These are phyloP conservation scores for Chinchilla lanigera DNA, from an alignment of 2,113 vertebrate species.

Conservation along the genomic window DNA sequence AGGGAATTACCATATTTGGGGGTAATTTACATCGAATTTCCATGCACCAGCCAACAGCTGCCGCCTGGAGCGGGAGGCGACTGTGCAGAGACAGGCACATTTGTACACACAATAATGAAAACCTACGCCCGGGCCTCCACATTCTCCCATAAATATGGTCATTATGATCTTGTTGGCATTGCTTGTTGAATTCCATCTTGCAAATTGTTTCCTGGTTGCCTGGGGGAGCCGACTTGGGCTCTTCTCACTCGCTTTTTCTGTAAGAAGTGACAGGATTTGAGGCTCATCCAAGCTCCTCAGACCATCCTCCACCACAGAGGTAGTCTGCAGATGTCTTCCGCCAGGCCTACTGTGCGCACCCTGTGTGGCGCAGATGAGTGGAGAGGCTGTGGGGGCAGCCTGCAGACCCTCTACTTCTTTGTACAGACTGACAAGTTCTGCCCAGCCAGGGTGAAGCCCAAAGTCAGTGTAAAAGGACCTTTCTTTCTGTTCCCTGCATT, in stretches of 20 bases:
- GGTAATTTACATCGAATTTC: conserved; percentile 82
- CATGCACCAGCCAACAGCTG: conserved; percentile 80
- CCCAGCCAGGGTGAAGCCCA: neutral
- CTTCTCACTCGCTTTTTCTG: conserved; percentile 54
- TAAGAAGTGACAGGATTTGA: neutral
- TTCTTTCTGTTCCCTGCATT: neutral
- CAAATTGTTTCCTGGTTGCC: conserved; percentile 77
- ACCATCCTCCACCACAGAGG: neutral
- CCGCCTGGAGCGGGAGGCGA: conserved; percentile 70
- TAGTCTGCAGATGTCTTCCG: neutral
- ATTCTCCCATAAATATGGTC: conserved; percentile 79
- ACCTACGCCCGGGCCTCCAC: conserved; percentile 59
- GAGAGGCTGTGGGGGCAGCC: neutral
- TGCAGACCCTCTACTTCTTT: neutral
- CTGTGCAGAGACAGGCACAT: conserved; percentile 63
- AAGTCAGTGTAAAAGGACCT: neutral
- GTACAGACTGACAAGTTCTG: neutral
- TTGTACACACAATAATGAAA: conserved; percentile 79
- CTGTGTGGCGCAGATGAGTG: neutral
- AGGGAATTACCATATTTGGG: conserved; percentile 82
- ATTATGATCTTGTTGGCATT: conserved; percentile 80
- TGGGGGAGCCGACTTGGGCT: conserved; percentile 59
- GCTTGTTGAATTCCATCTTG: conserved; percentile 81
- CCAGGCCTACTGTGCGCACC: neutral
- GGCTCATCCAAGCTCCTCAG: neutral